Percentiles rank a stretch among this genome's conserved stretches.
phyloP scores from a whole-genome alignment of 92 coral and sea anemone genomes.

The Blastomussa wellsi region DNA sequence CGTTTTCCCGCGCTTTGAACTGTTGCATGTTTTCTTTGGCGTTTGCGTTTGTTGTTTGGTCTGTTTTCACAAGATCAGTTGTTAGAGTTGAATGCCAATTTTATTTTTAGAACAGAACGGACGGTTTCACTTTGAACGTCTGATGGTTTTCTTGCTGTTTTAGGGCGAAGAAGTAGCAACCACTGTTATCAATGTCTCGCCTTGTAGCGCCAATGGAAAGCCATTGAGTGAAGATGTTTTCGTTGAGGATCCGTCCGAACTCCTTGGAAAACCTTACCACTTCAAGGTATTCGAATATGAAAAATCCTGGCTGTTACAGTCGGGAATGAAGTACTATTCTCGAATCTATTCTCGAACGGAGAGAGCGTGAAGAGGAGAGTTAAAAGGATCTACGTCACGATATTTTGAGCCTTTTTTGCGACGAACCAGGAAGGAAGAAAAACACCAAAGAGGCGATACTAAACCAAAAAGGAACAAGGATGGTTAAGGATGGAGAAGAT shows the following conservation, averaged over 20 bases:
- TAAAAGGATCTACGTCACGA: too few relatives aligned
- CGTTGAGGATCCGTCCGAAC: slow-evolving; percentile 90
- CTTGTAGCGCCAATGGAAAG: slow-evolving; percentile 84
- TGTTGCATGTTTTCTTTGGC: background rate
- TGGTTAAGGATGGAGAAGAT: too few relatives aligned
- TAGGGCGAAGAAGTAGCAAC: slow-evolving; percentile 96
- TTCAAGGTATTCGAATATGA: slow-evolving; percentile 90
- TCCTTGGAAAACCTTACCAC: slow-evolving; percentile 91
- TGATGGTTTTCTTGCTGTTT: background rate
- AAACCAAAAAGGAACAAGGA: too few relatives aligned
- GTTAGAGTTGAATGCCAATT: too few relatives aligned
- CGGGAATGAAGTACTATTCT: too few relatives aligned
- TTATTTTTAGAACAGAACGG: too few relatives aligned
- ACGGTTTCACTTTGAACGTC: too few relatives aligned
- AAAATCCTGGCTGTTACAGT: background rate
- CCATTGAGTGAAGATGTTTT: slow-evolving; percentile 86
- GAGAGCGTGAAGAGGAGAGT: too few relatives aligned
- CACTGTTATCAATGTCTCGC: slow-evolving; percentile 88
- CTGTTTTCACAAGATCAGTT: too few relatives aligned
- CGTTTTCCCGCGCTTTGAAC: background rate
- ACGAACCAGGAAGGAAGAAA: too few relatives aligned
- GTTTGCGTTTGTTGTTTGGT: background rate
- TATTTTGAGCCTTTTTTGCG: too few relatives aligned
- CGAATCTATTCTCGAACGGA: background rate
- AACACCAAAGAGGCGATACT: too few relatives aligned